Evolutionary conservation across 2,888 invertebrate genomes (phyloP).

Genomic region (Synergus itoensis): DNA sequence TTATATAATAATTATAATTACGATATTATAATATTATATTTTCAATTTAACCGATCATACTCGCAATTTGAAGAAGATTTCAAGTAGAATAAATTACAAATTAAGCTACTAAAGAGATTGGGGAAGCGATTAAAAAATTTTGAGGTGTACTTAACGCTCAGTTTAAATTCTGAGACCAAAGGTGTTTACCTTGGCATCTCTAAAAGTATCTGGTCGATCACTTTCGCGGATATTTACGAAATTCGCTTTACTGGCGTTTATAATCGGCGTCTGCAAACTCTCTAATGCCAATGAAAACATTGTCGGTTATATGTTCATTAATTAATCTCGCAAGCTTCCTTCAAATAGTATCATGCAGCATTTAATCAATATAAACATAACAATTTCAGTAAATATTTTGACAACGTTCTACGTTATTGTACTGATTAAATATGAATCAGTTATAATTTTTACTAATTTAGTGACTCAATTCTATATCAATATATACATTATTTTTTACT

Average conservation of each 20-base stretch:
- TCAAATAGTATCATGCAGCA: background rate
- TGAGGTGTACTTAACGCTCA: slow-evolving; percentile 12
- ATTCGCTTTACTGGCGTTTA: slow-evolving; percentile 57
- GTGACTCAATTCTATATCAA: no score
- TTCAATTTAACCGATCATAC: background rate
- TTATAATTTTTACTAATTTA: no score
- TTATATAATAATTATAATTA: no score
- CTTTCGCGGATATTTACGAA: slow-evolving; percentile 62
- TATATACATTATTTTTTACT: no score
- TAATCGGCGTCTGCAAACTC: slow-evolving; percentile 55
- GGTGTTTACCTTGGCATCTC: slow-evolving; percentile 6
- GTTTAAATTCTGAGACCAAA: slow-evolving; percentile 20
- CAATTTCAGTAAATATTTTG: background rate
- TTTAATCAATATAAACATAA: background rate
- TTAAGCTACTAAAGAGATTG: background rate
- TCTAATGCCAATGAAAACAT: slow-evolving; percentile 58
- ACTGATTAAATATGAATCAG: no score
- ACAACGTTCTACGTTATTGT: no score
- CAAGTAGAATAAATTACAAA: background rate
- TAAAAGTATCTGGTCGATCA: slow-evolving; percentile 4
- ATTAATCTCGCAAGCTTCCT: slow-evolving; percentile 55
- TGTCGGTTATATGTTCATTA: slow-evolving; percentile 50
- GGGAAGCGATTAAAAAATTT: background rate
- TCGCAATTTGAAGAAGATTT: background rate
- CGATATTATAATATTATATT: background rate